Evolutionary conservation across 2,113 vertebrate genomes (phyloP).

Genomic region (Hippopotamus amphibius): DNA sequence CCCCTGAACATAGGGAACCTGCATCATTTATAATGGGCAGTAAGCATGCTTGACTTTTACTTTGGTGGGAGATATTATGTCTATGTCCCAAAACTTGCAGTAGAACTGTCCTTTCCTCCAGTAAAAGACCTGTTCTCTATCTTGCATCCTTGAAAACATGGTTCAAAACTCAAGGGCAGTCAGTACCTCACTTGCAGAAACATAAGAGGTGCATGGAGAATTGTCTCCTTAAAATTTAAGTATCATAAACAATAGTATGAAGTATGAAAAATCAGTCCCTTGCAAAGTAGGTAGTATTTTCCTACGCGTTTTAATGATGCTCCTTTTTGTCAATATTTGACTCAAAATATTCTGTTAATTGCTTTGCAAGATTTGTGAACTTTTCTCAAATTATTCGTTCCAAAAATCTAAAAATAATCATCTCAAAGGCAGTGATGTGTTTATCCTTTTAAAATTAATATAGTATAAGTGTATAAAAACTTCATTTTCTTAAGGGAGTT

Average conservation of each 20-base stretch:
- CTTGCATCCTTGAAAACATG: neutral
- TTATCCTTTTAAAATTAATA: constrained; percentile 47
- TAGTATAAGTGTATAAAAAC: neutral
- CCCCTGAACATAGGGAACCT: neutral
- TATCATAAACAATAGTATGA: neutral
- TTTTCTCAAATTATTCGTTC: neutral
- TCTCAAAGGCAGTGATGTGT: neutral
- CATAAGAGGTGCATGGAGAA: neutral
- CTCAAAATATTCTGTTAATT: constrained; percentile 41
- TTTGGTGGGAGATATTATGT: neutral
- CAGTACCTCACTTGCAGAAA: neutral
- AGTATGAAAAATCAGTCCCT: neutral
- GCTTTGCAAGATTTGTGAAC: constrained; percentile 13
- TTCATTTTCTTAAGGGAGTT: neutral
- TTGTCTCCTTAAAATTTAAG: neutral
- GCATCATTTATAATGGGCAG: neutral
- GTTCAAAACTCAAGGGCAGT: neutral
- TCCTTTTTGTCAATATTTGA: neutral
- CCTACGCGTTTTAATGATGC: neutral
- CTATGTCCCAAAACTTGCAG: neutral
- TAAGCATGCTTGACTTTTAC: neutral
- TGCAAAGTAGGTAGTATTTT: neutral
- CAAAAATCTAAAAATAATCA: neutral
- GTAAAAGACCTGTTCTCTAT: neutral
- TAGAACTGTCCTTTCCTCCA: neutral